Conservation (phyloP, 2,888 invertebrate genomes). For the Oligia latruncula region DNA sequence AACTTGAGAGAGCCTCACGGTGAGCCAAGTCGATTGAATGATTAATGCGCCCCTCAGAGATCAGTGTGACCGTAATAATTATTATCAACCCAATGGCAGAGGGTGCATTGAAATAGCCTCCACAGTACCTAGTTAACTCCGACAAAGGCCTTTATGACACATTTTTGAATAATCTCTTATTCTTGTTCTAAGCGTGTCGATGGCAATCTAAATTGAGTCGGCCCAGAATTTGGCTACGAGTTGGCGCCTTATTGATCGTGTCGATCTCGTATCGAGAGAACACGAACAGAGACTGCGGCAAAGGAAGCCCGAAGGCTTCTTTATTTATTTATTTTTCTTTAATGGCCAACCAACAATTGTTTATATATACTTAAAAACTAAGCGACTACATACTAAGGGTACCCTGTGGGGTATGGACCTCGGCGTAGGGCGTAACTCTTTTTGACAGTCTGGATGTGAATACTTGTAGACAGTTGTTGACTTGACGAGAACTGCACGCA, state of each 20-base stretch:
- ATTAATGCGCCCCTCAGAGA: constrained; percentile 14
- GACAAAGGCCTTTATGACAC: neutral
- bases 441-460: neutral
- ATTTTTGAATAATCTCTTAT: neutral
- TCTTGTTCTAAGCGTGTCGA: neutral
- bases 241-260: neutral
- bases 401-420: neutral
- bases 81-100: neutral
- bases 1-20: neutral
- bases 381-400: neutral
- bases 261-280: neutral
- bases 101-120: neutral
- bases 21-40: constrained; percentile 2
- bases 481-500: neutral
- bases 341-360: too few relatives aligned
- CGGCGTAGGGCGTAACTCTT: neutral
- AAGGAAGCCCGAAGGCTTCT: neutral
- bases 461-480: neutral
- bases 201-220: neutral
- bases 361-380: too few relatives aligned
- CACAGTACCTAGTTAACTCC: neutral
- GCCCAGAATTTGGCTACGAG: neutral
- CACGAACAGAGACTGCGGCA: neutral
- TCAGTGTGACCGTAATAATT: constrained; percentile 6
- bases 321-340: neutral